These are phyloP conservation scores for Hyperopisus bebe DNA, from an alignment of 2,113 vertebrate genomes.

Conservation along the genomic window DNA sequence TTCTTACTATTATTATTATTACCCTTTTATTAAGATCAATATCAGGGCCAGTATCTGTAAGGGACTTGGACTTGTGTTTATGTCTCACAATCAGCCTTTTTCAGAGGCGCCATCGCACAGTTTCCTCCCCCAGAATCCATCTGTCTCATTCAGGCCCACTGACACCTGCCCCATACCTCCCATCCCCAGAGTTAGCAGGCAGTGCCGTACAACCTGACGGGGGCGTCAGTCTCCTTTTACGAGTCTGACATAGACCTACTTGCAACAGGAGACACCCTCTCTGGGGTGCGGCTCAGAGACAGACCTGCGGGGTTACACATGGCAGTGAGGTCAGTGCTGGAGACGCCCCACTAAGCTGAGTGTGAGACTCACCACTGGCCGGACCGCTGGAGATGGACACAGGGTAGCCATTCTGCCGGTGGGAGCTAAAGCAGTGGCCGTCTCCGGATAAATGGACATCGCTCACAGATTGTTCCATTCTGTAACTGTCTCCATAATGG, in stretches of 20 bases:
- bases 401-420: constrained; percentile 80
- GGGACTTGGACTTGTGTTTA: neutral
- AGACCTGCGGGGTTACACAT: neutral
- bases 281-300: neutral
- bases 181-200: neutral
- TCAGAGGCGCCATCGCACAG: neutral
- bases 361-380: constrained; percentile 64
- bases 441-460: constrained; percentile 67
- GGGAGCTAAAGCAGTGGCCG: constrained; percentile 67
- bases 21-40: neutral
- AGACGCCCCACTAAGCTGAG: neutral
- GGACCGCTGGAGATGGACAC: constrained; percentile 61
- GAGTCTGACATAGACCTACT: neutral
- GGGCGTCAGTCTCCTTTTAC: neutral
- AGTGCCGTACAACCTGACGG: neutral
- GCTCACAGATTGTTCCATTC: constrained; percentile 70
- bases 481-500: constrained; percentile 85
- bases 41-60: neutral
- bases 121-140: neutral
- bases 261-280: neutral
- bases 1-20: neutral
- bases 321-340: neutral
- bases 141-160: neutral
- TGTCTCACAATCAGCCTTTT: neutral
- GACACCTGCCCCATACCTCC: neutral